Percentiles rank a stretch among this genome's conserved stretches.
These are phyloP conservation scores for Clarias platycephalus DNA, from an alignment of 2,797 vertebrate species.

Conservation along the genomic window DNA sequence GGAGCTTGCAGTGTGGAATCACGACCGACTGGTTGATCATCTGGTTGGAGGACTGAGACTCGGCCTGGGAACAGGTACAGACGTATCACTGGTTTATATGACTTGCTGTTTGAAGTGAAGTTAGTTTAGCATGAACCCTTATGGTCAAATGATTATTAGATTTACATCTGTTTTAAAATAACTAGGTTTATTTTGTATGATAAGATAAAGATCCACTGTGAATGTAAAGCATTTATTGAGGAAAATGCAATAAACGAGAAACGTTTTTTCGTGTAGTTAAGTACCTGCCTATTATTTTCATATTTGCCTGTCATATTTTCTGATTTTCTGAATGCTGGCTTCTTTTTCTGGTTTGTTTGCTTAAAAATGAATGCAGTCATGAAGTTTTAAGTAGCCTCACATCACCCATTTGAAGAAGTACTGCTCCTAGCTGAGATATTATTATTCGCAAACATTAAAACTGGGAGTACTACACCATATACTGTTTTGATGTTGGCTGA, in stretches of 20 bases:
- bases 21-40: conserved; percentile 87
- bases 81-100: not conserved
- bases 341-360: not conserved
- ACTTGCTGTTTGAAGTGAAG: not conserved
- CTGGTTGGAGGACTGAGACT: conserved; percentile 90
- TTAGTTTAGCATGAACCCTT: not conserved
- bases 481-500: not conserved
- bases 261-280: not conserved
- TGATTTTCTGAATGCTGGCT: not conserved
- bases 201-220: not conserved
- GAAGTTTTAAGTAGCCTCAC: not conserved
- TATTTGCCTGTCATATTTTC: not conserved
- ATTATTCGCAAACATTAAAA: not conserved
- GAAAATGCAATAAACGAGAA: not conserved
- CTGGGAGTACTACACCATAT: not conserved
- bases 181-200: not conserved
- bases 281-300: not conserved
- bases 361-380: not conserved
- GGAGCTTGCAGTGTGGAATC: conserved; percentile 94
- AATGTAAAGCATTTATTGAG: not conserved
- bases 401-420: not conserved
- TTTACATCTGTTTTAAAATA: not conserved
- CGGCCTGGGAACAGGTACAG: conserved; percentile 85
- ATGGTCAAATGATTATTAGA: not conserved
- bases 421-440: not conserved